Base-by-base conservation (phyloP, 23 tunicate species). In the Halocynthia roretzi region DNA sequence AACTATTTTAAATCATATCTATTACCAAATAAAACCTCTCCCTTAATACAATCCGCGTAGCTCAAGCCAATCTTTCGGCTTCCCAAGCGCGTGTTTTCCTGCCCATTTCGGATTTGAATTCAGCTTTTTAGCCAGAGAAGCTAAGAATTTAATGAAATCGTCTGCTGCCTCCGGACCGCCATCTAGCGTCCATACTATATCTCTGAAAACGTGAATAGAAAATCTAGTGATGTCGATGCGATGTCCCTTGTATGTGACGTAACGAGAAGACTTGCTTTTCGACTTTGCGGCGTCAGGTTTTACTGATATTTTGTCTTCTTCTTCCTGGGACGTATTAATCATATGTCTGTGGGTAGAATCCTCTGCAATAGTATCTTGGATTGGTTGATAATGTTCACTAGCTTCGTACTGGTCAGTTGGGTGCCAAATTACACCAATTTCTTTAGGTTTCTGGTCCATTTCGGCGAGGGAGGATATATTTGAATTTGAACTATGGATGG, bases 161-260 rank as follows among this genome's bases (percentile, higher is more conserved):
- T 89, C 82, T 12, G 84, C 79, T 11, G 85, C 40, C 11, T 70
- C 82, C 8, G 65, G 75, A 7, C 82, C 88, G 21, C 82, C 85
- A 21, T 76, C 82, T 44, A 83, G 8, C 51, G 88, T 75, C 96
- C 96, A 89, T 78, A 89, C 80, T 44, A 84, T 89, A 62, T 89
- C 76, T 17, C 88, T 77, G 20, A 89, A 89, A 10, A 72, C 88
- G 12, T 77, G 82, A 68, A 78, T 83, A 57, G 85, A 68, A 62
- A 89, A 89, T 31, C 54, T 52, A 6, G 96, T 84, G 6, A 89
- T 85, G 71, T 89, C 85, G 12, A 89, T 89, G 54, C 63, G 67
- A 57, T 89, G 88, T n/a, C 81, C 88, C 50, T 80, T 73, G 67
- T 70, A 89, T 5, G 57, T 57, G 62, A 89, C 77, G 75, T 54